Evolutionary conservation across 2,888 invertebrate genomes (phyloP).

Genomic region (Malachius bipustulatus): DNA sequence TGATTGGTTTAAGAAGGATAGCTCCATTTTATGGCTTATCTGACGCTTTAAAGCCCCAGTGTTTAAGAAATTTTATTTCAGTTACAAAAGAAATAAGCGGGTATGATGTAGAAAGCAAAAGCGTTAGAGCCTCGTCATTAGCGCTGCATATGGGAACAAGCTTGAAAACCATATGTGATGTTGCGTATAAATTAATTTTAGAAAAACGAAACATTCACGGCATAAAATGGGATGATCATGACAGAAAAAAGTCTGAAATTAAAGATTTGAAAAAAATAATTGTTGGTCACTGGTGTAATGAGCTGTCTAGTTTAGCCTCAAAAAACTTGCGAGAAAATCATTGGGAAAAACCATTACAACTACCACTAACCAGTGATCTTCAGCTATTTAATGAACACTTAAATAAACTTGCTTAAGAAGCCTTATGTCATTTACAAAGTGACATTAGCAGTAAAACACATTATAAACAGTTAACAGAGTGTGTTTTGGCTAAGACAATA

Average conservation of each 20-base stretch:
- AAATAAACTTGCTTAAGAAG: constrained; percentile 12
- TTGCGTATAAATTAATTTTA: constrained; percentile 16
- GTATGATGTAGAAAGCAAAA: constrained; percentile 13
- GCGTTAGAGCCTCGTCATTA: constrained; percentile 16
- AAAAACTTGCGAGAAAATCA: constrained; percentile 21
- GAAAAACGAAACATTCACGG: constrained; percentile 13
- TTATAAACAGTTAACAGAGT: constrained; percentile 20
- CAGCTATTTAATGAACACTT: constrained; percentile 16
- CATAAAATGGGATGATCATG: constrained; percentile 11
- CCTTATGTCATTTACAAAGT: too few species aligned
- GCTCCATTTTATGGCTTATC: constrained; percentile 11
- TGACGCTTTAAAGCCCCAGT: constrained; percentile 16
- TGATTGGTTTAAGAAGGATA: constrained; percentile 13
- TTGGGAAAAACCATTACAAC: constrained; percentile 16
- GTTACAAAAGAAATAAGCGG: constrained; percentile 18
- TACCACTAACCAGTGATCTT: constrained; percentile 20
- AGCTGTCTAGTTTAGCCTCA: constrained; percentile 21
- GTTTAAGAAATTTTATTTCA: constrained; percentile 12
- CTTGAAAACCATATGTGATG: constrained; percentile 16
- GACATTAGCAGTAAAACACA: constrained; percentile 13
- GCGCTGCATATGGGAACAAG: constrained; percentile 18
- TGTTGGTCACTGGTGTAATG: constrained; percentile 20
- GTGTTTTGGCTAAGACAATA: constrained; percentile 14
- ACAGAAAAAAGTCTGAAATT: constrained; percentile 13
- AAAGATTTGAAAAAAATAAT: constrained; percentile 17